Evolutionary conservation across 2,888 invertebrate species (phyloP), one percentile per base, ranked within the genome.

Genomic region (Ochropleura plecta): DNA sequence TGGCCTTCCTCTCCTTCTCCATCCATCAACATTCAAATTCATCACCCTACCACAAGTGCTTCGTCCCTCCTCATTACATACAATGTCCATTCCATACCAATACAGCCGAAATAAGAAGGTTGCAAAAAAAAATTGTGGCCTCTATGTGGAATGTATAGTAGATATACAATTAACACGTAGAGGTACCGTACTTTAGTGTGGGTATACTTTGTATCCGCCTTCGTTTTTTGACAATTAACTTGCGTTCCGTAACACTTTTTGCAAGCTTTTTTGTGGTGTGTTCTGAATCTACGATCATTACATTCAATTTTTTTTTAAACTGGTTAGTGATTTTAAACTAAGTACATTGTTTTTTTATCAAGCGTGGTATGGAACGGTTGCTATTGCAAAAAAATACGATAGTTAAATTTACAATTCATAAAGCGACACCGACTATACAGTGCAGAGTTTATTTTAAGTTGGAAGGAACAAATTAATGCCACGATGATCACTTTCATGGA

Each of bases 241-340:
- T 20, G n/a, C 57, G 40, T 57, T 51, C 57, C 14, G 20, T 20
- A n/a, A 63, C 40, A 40, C 63, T 53, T 74, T 73, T 67, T 77
- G 51, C 14, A 8, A 7, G 8, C 0, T 48, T 60, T 76, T 75
- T 65, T 75, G n/a, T n/a, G 6, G 51, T 20, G 14, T 67, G 44
- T n/a, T 40, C 12, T 44, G 18, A 62, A 40, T 40, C 44, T 46
- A 44, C 4, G n/a, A 42, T 60, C 30, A 42, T 53, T 48, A 40
- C 20, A 16, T 59, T 30, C 4, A 14, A 2, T 49, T 59, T 75
- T 59, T 57, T 76, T 71, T 3, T 46, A 10, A 20, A 14, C 51
- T 48, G 1, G 20, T 42, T n/a, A 4, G 53, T 62, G 42, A 76
- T 40, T 67, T 76, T 14, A 46, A 66, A 67, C 49, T 18, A 59